Conservation (phyloP, 2,888 invertebrate species). For the Drymonia ruficornis region DNA sequence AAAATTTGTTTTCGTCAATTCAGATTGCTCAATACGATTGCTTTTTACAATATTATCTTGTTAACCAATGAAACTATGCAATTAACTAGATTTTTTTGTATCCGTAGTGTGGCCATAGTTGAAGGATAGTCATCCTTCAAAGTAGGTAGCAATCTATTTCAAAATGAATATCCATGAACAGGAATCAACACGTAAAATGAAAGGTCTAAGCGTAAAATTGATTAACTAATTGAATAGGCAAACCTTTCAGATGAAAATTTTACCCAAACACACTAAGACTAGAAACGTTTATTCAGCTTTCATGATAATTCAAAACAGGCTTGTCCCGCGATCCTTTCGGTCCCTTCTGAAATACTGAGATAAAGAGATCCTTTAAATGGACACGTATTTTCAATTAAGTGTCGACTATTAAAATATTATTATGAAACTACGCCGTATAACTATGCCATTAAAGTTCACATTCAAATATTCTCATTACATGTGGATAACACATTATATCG, state of each 20-base stretch:
- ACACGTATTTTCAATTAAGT: neutral
- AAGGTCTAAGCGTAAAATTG: too few species aligned
- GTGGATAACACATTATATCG: neutral
- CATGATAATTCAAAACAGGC: neutral
- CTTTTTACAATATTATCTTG: neutral
- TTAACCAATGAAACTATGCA: neutral
- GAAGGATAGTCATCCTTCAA: too few species aligned
- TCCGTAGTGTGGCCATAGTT: too few species aligned
- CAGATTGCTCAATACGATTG: neutral
- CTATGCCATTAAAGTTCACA: neutral
- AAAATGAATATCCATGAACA: neutral
- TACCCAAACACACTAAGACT: neutral
- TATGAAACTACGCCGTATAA: neutral
- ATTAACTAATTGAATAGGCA: neutral
- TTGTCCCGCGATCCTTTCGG: neutral
- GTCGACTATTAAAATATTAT: neutral
- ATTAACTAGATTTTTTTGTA: neutral
- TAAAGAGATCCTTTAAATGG: neutral
- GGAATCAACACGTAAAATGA: neutral
- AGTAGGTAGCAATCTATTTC: neutral
- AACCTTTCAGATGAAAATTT: neutral
- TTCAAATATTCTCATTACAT: neutral
- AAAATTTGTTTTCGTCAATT: neutral
- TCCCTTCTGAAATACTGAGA: slow-evolving; percentile 2
- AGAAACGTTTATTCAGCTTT: neutral